phyloP scores from a whole-genome alignment of 2,797 vertebrate genomes.

The Lemur catta region DNA sequence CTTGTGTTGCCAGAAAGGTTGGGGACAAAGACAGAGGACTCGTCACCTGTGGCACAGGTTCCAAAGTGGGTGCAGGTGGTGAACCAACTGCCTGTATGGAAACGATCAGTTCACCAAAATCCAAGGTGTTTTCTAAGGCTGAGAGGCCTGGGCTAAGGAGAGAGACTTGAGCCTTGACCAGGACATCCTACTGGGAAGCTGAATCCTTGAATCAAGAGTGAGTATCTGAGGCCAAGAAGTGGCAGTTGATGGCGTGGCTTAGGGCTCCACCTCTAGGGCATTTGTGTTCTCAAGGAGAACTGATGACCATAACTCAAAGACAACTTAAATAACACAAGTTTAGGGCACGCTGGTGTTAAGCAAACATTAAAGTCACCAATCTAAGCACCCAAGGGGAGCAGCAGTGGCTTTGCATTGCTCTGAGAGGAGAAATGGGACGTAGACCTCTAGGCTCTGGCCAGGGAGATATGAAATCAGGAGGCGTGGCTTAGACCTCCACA shows the following conservation, averaged over 20 bases:
- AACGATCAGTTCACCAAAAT: neutral
- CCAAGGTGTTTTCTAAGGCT: neutral
- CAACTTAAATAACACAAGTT: neutral
- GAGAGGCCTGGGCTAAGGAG: neutral
- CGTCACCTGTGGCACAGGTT: neutral
- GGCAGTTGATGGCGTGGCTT: neutral
- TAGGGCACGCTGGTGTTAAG: neutral
- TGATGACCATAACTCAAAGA: neutral
- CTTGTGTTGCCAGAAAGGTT: fast-evolving
- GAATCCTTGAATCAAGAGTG: neutral
- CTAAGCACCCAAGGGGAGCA: fast-evolving
- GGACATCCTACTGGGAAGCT: neutral
- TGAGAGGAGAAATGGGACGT: neutral
- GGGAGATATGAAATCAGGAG: neutral
- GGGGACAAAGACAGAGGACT: neutral
- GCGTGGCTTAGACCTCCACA: neutral
- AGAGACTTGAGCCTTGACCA: neutral
- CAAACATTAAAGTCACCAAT: neutral
- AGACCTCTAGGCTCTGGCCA: neutral
- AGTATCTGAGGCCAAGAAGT: neutral
- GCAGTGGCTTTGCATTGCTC: neutral
- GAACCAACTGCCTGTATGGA: neutral
- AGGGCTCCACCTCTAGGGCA: neutral
- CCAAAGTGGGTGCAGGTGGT: fast-evolving
- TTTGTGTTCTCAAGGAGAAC: neutral